A percentile compares a stretch with the other conserved stretches of the same genome.
Conservation (phyloP, 92 coral and sea anemone genomes). For the Chrysogorgia sp. region DNA sequence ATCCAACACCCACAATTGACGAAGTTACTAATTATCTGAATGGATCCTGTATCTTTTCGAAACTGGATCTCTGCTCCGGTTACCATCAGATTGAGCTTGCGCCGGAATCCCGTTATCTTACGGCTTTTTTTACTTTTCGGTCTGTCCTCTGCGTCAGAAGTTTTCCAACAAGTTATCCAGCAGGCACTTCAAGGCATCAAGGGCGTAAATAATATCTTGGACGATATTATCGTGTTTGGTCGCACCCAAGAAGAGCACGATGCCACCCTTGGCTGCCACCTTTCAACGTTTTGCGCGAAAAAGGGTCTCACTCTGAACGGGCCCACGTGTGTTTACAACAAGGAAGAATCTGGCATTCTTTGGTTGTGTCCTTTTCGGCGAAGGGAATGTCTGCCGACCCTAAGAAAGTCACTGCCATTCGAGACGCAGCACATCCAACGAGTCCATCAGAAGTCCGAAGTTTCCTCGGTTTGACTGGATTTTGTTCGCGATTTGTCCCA, state of each 20-base stretch:
- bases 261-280: conserved; percentile 2
- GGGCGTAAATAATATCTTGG: conserved; percentile 39
- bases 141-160: conserved; percentile 18
- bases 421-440: conserved; percentile 44
- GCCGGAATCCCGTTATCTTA: conserved; percentile 14
- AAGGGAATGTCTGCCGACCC: conserved; percentile 56
- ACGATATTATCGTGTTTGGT: conserved; percentile 30
- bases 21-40: conserved; percentile 43
- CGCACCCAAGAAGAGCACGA: conserved; percentile 48
- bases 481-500: conserved; percentile 44
- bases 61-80: conserved; percentile 39
- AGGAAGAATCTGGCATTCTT: conserved; percentile 49
- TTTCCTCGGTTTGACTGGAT: conserved; percentile 48
- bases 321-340: conserved; percentile 46
- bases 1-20: conserved; percentile 43
- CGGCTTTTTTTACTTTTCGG: conserved; percentile 36
- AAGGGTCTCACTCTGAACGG: conserved; percentile 50
- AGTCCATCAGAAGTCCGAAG: conserved; percentile 50
- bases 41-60: conserved; percentile 26
- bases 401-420: conserved; percentile 44
- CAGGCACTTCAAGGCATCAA: conserved; percentile 39
- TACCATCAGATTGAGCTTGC: conserved; percentile 30
- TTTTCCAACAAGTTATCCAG: conserved; percentile 47
- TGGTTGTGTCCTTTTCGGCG: conserved; percentile 47
- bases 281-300: conserved; percentile 44